Base-by-base conservation (phyloP, 2,888 invertebrate genomes). In the Monoplex corrugatus region DNA sequence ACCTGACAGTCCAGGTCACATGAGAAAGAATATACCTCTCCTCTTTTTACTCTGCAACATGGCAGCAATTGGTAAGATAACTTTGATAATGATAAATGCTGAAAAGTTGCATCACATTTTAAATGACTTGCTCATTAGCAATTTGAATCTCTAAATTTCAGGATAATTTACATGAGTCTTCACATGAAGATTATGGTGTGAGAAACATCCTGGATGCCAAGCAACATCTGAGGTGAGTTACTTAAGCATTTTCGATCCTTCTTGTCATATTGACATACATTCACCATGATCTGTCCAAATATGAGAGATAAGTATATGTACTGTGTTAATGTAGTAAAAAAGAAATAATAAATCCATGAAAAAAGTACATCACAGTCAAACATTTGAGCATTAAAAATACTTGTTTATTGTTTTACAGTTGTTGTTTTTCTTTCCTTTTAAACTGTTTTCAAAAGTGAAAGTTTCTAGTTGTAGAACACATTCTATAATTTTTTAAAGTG, bases 141-240 rank as follows among this genome's bases (percentile, higher is more conserved):
- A n/a, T n/a, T 68, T 23, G n/a, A 16, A 16, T 8, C 2, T 28
- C 6, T 72, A 35, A n/a, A 38, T 80, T 87, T 32, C 92, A 94
- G 94, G 93, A 92, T 87, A 94, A 94, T 80, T 91, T 94, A 75
- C 91, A 91, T 23, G 91, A 91, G 1, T 50, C 90, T 13, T 89
- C 90, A 5, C 90, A 92, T 40, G 89, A 89, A 87, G 90, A 92
- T 2, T 85, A 90, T 32, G 93, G 94, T 23, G 92, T 94, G 89
- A 90, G 93, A 40, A 93, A 94, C 88, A 92, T 94, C 35, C 91
- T 94, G 63, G 92, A 94, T 92, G 93, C 93, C 19, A 90, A 91
- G 63, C 92, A 92, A 89, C 93, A 93, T 86, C 90, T 93, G 57
- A 92, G 93, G 93, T 94, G 92, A 88, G 89, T 87, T 38, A 19